Base-by-base conservation (phyloP, 2,888 invertebrate species). In the Caenorhabditis sp. region DNA sequence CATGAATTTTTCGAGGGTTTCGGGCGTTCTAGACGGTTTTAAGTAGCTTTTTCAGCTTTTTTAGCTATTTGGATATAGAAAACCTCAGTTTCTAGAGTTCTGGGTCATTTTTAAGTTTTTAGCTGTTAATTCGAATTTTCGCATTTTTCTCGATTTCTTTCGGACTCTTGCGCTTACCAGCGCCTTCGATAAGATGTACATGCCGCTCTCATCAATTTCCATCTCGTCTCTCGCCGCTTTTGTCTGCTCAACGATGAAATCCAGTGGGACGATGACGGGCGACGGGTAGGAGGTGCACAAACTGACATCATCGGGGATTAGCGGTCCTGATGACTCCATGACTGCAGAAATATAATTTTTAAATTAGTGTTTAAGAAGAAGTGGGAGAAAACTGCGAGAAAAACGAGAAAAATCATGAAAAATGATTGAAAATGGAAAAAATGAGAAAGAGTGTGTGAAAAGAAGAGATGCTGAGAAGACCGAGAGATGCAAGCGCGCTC, bases 171-270 rank as follows among this genome's bases (percentile, higher is more conserved):
- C 24, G n/a, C 61, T 59, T 19, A 82, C 82, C 68, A 79, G 22
- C 12, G 83, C 79, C 44, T 79, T 79, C 14, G 83, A 79, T 26
- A 83, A 51, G 5, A 76, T 38, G 19, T 58, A 83, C 26, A 79
- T 38, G 6, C 69, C 70, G 7, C 49, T 69, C 16, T 83, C 75
- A 41, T 74, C 79, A 1, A 83, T 51, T 24, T 35, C 24, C 54
- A 70, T 14, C 16, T 64, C 58, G 4, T 83, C 68, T 51, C 69
- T 58, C 10, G 73, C n/a, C 26, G 41, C 7, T 38, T 54, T 31
- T 6, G 54, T 59, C 14, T 68, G 66, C 8, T 68, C 24, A 26
- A 41, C 63, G 7, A 82, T 38, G 35, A 59, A 74, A 41, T 77
- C 77, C n/a, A 82, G 19, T 4, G 82, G 77, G 38, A 82, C 69